Percentiles rank a stretch among this genome's conserved stretches.
Evolutionary conservation across 2,113 vertebrate genomes (phyloP).

Genomic region (Edolisoma coerulescens): DNA sequence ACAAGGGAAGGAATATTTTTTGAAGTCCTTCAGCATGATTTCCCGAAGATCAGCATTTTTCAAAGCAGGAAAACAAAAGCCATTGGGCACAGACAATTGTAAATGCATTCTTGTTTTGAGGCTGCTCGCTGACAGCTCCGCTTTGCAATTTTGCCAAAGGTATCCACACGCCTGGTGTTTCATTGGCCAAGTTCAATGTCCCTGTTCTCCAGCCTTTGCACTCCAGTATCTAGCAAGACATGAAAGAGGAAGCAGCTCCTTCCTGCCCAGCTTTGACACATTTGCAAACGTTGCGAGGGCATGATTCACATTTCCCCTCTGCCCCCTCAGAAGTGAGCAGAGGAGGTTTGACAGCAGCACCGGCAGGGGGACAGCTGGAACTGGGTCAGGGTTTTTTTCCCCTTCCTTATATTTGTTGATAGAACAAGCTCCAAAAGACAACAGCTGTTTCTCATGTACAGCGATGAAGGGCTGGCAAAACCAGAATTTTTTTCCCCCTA

Average conservation of each 20-base stretch:
- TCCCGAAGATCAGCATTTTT: background rate
- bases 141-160: background rate
- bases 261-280: background rate
- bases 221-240: background rate
- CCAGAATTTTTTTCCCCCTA: fast-evolving
- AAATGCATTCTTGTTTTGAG: background rate
- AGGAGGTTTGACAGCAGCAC: background rate
- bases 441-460: background rate
- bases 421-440: background rate
- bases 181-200: fast-evolving
- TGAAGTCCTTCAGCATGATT: background rate
- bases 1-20: background rate
- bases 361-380: fast-evolving
- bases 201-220: background rate
- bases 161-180: background rate
- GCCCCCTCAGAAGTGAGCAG: fast-evolving
- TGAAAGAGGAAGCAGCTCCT: background rate
- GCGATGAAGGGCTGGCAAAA: background rate
- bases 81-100: background rate
- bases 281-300: fast-evolving
- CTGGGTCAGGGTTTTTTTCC: fast-evolving
- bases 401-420: background rate
- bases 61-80: background rate
- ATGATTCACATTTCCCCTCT: background rate
- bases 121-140: fast-evolving